Conservation (phyloP, 2,113 vertebrate species). For the Lontra canadensis region DNA sequence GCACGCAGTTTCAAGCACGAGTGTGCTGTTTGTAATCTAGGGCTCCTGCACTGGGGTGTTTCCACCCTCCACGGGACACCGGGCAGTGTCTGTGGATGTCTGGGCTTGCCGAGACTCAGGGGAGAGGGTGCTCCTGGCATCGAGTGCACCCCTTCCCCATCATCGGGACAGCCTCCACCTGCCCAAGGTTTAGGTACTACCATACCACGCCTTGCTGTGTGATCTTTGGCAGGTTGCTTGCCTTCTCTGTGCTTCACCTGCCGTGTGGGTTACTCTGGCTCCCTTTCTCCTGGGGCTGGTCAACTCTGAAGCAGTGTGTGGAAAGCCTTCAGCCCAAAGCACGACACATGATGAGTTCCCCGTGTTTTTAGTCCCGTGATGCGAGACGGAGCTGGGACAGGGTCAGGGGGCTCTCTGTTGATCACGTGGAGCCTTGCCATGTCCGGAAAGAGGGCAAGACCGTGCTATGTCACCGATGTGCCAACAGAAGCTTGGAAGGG, state of each 20-base stretch:
- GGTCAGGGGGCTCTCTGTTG: background rate
- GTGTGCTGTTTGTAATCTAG: background rate
- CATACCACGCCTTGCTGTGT: background rate
- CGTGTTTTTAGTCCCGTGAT: rapidly evolving
- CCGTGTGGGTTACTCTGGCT: rapidly evolving
- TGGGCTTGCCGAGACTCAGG: too few species aligned
- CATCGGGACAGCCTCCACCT: background rate
- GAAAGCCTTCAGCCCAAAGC: background rate
- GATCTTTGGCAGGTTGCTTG: background rate
- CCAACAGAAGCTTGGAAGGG: background rate
- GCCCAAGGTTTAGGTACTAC: background rate
- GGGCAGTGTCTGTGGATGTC: background rate
- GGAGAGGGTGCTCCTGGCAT: background rate
- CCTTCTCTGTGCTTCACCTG: background rate
- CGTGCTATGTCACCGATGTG: background rate
- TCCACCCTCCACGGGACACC: background rate
- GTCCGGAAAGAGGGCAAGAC: background rate
- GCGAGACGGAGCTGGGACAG: too few species aligned
- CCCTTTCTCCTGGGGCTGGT: background rate
- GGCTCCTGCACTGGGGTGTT: rapidly evolving
- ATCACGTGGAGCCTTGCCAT: background rate
- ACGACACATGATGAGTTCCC: background rate
- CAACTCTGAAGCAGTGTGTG: rapidly evolving
- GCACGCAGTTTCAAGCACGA: background rate
- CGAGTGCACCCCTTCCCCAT: too few species aligned